These are phyloP conservation scores for Sitobion miscanthi DNA, from an alignment of 1,140 invertebrate species.

Conservation along the genomic window DNA sequence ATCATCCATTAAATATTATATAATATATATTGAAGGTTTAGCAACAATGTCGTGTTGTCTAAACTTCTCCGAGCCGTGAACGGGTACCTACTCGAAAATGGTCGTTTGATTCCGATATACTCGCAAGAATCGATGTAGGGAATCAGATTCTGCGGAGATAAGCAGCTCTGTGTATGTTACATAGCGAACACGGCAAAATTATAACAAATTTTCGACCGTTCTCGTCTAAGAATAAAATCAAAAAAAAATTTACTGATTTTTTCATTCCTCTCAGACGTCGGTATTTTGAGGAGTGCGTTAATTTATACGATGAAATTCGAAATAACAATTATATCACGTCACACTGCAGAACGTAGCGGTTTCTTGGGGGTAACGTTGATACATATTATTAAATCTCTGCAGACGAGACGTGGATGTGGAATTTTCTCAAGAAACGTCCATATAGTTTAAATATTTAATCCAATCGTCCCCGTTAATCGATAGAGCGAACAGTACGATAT, in stretches of 20 bases:
- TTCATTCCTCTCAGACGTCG: background rate
- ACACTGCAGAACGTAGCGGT: background rate
- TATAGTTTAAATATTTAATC: background rate
- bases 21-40: background rate
- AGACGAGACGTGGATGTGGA: background rate
- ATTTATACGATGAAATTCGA: background rate
- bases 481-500: background rate
- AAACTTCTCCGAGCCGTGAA: background rate
- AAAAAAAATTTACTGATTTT: background rate
- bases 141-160: too few relatives aligned
- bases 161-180: too few relatives aligned
- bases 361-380: background rate
- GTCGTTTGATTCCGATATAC: background rate
- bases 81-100: background rate
- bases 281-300: background rate
- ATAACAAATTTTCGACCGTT: background rate
- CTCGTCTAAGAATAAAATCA: background rate
- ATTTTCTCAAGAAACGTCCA: background rate
- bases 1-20: background rate
- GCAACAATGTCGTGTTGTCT: background rate
- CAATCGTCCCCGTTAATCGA: background rate
- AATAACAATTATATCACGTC: background rate
- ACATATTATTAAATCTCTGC: background rate
- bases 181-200: too few relatives aligned
- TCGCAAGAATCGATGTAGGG: background rate